These are phyloP conservation scores for Anastatus disparis DNA, from an alignment of 1,140 invertebrate species.

Conservation along the genomic window DNA sequence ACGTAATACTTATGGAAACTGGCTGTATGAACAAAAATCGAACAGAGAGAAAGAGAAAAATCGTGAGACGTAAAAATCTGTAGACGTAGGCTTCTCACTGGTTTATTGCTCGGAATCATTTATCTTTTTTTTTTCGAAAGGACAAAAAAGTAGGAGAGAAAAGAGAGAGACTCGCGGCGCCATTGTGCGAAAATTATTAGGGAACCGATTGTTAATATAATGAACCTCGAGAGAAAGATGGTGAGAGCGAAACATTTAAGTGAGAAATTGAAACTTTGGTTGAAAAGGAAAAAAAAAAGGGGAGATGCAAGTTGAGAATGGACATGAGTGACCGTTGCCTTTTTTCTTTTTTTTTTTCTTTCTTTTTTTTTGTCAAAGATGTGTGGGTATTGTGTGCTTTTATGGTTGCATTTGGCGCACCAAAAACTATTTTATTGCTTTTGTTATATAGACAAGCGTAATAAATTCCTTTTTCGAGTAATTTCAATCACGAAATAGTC, in stretches of 20 bases:
- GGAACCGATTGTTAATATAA: slow-evolving; percentile 35
- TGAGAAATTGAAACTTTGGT: too few relatives aligned
- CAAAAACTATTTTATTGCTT: slow-evolving; percentile 14
- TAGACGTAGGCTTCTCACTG: slow-evolving; percentile 18
- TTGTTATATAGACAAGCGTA: not conserved
- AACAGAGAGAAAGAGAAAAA: slow-evolving; percentile 13
- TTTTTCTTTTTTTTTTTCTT: slow-evolving; percentile 21
- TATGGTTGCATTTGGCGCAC: slow-evolving; percentile 11
- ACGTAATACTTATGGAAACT: not conserved
- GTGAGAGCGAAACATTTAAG: too few relatives aligned
- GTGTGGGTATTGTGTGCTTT: not conserved
- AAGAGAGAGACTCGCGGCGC: not conserved
- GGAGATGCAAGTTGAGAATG: slow-evolving; percentile 15
- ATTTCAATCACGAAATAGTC: slow-evolving; percentile 5
- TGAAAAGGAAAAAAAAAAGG: slow-evolving; percentile 10
- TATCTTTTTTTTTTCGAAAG: slow-evolving; percentile 28
- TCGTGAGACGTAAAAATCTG: not conserved
- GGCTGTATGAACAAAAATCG: not conserved
- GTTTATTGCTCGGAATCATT: slow-evolving; percentile 25
- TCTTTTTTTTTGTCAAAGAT: not conserved
- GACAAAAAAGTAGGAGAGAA: slow-evolving; percentile 7
- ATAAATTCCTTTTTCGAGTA: not conserved
- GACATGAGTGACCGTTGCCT: slow-evolving; percentile 41
- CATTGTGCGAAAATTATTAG: slow-evolving; percentile 35
- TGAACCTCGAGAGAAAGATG: slow-evolving; percentile 11